Percentiles rank a stretch among this genome's conserved stretches.
Evolutionary conservation across 2,113 vertebrate species (phyloP).

Genomic region (Heptranchias perlo): DNA sequence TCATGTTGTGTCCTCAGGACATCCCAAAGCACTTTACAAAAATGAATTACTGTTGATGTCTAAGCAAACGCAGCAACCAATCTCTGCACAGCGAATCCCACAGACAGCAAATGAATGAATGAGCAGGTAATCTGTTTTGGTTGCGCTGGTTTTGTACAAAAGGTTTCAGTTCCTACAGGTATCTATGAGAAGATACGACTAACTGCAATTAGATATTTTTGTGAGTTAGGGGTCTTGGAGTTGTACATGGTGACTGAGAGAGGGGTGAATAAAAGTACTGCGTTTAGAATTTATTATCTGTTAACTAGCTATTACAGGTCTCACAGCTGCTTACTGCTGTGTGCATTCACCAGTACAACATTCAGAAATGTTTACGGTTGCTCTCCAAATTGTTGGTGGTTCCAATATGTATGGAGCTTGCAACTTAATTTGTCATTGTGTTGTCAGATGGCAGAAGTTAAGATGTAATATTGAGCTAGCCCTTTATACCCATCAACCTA

Average conservation of each 20-base stretch:
- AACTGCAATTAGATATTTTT: background rate
- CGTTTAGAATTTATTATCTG: background rate
- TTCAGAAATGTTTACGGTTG: background rate
- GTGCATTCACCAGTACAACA: background rate
- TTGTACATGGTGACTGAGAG: background rate
- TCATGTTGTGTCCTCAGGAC: background rate
- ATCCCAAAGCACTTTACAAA: background rate
- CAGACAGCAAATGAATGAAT: background rate
- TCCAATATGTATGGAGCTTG: background rate
- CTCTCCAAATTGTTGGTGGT: background rate
- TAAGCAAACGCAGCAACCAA: background rate
- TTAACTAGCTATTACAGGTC: background rate
- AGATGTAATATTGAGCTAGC: background rate
- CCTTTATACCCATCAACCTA: background rate
- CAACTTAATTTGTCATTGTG: background rate
- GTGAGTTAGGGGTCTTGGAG: background rate
- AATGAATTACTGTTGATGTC: background rate
- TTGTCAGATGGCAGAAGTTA: background rate
- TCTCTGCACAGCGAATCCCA: background rate
- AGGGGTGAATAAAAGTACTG: background rate
- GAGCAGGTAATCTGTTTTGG: background rate
- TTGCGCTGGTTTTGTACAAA: background rate
- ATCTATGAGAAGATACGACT: background rate
- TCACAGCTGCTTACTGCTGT: background rate
- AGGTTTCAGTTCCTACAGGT: background rate